phyloP scores from a whole-genome alignment of 2,113 vertebrate species.

The Chauna torquata region DNA sequence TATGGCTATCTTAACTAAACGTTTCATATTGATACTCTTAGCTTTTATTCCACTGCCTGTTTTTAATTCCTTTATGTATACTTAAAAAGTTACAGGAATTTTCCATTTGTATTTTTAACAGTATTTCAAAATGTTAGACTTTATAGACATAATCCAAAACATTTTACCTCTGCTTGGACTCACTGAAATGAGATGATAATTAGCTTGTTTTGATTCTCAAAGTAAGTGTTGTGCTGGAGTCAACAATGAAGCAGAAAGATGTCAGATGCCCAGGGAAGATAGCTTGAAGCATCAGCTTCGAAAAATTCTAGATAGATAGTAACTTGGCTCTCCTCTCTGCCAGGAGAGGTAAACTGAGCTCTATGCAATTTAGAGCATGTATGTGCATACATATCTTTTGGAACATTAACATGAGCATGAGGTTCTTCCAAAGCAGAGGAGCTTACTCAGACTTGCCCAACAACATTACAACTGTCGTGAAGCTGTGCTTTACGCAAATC shows the following conservation, averaged over 20 bases:
- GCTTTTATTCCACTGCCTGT: background rate
- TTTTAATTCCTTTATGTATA: background rate
- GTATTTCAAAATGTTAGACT: background rate
- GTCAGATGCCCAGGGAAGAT: slow-evolving; percentile 30
- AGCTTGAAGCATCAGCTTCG: slow-evolving; percentile 29
- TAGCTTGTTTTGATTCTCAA: slow-evolving; percentile 43
- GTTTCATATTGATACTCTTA: background rate
- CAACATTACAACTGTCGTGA: background rate
- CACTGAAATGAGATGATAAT: background rate
- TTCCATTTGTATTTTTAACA: background rate
- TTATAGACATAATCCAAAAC: background rate
- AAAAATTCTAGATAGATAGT: slow-evolving; percentile 20
- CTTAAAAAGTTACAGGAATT: background rate
- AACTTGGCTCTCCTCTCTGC: slow-evolving; percentile 2
- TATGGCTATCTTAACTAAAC: background rate
- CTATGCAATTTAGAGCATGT: background rate
- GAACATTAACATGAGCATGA: background rate
- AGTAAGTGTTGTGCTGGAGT: background rate
- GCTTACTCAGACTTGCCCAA: background rate
- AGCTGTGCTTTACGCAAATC: background rate
- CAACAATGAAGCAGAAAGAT: slow-evolving; percentile 6
- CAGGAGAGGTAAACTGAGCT: slow-evolving; percentile 7
- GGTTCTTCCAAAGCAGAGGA: background rate
- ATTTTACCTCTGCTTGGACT: background rate
- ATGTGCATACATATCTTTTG: background rate